Percentiles rank a stretch among this genome's conserved stretches.
Evolutionary conservation across 2,113 vertebrate genomes (phyloP).

Genomic region (Albula goreensis): DNA sequence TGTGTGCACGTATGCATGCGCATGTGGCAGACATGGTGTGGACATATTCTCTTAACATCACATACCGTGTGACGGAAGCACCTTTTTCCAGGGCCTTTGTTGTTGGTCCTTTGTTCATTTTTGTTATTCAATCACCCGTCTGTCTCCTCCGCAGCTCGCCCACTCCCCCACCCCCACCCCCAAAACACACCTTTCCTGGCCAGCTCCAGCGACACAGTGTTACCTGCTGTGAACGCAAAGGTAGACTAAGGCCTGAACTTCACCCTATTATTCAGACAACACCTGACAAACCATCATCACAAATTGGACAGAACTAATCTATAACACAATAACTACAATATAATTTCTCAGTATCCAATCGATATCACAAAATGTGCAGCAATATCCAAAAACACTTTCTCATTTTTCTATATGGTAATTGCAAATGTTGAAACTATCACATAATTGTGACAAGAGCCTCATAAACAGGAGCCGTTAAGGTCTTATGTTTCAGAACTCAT

Average conservation of each 20-base stretch:
- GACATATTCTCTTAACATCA: not conserved
- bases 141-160: not conserved
- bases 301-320: not conserved
- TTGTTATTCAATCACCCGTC: not conserved
- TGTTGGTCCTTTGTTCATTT: not conserved
- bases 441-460: too few species aligned
- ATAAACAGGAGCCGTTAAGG: too few species aligned
- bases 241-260: not conserved
- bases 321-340: too few species aligned
- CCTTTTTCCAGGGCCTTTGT: not conserved
- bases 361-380: too few species aligned
- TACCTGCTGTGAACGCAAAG: not conserved
- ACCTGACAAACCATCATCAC: not conserved
- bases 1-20: not conserved
- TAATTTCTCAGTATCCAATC: too few species aligned
- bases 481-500: too few species aligned
- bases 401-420: too few species aligned
- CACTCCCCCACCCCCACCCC: not conserved
- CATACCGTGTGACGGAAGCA: not conserved
- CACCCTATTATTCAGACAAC: not conserved
- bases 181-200: not conserved
- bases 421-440: too few species aligned
- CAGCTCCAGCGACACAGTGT: not conserved
- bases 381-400: too few species aligned
- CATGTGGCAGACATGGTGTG: not conserved